Percentiles rank a stretch among this genome's conserved stretches.
These are phyloP conservation scores for Mamestra configurata DNA, from an alignment of 1,140 invertebrate species.

Conservation along the genomic window DNA sequence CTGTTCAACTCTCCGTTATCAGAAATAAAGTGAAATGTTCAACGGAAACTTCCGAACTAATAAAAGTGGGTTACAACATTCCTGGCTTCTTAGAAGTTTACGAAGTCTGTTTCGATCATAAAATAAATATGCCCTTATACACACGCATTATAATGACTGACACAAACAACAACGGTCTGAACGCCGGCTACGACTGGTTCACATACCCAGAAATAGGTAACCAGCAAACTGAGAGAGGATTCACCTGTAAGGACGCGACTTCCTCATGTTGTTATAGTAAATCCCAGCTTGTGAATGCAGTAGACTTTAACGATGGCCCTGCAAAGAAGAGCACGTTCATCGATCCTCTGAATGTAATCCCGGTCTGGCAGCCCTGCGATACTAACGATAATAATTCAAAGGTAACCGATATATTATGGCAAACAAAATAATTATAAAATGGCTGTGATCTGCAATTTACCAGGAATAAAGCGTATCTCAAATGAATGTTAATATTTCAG, in stretches of 20 bases:
- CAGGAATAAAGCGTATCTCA: background rate
- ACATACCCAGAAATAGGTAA: background rate
- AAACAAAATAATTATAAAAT: background rate
- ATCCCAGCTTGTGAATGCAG: conserved; percentile 31
- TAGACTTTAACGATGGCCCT: conserved; percentile 27
- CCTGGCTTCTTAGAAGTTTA: conserved; percentile 41
- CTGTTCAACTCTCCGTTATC: conserved; percentile 7
- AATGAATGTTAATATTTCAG: conserved; percentile 14
- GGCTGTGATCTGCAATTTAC: background rate
- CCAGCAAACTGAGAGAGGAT: conserved; percentile 1
- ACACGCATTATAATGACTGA: background rate
- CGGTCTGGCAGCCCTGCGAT: conserved; percentile 31
- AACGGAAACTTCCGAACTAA: conserved; percentile 12
- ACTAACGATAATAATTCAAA: no score
- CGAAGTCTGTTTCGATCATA: conserved; percentile 41
- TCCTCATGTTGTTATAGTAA: conserved; percentile 43
- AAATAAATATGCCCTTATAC: conserved; percentile 27
- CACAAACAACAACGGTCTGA: background rate
- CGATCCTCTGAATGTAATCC: conserved; percentile 43
- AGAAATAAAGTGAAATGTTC: conserved; percentile 37
- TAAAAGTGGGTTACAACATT: conserved; percentile 30
- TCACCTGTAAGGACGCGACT: conserved; percentile 19
- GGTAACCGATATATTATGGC: conserved; percentile 12
- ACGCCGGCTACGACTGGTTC: background rate
- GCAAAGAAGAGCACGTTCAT: conserved; percentile 30